Conservation (phyloP, 2,113 vertebrate genomes). For the Pleuronectes platessa region DNA sequence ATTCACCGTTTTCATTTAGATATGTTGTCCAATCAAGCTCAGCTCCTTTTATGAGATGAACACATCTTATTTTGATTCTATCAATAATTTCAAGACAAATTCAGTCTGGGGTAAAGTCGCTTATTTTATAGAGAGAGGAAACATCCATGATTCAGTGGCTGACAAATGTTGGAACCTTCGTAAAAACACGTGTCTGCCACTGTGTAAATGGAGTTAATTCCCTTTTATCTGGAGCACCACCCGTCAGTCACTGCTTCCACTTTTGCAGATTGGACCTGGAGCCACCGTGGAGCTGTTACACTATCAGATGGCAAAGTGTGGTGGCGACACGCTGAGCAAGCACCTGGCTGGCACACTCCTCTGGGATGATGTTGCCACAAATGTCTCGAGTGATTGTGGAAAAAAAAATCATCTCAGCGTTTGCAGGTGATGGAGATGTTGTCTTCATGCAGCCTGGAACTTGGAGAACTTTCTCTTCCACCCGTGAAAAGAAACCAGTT, state of each 20-base stretch:
- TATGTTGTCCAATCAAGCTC: too few relatives aligned
- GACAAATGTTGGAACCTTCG: not conserved
- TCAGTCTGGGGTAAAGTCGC: not conserved
- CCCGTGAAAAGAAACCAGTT: not conserved
- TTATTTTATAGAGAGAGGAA: not conserved
- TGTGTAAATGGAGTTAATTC: not conserved
- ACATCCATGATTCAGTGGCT: not conserved
- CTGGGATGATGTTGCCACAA: slow-evolving; percentile 5
- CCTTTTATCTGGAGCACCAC: not conserved
- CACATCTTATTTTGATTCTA: too few relatives aligned
- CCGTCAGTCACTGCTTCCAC: slow-evolving; percentile 22
- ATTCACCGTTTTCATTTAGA: too few relatives aligned
- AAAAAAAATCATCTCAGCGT: not conserved
- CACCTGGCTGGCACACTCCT: slow-evolving; percentile 25
- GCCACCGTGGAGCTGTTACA: slow-evolving; percentile 20
- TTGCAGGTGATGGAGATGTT: not conserved
- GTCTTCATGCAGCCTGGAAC: not conserved
- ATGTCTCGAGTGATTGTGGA: not conserved
- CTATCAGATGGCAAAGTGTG: slow-evolving; percentile 48
- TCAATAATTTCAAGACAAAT: too few relatives aligned
- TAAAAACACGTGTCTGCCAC: not conserved
- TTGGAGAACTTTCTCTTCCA: not conserved
- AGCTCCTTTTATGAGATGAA: too few relatives aligned
- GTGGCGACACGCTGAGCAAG: slow-evolving; percentile 16
- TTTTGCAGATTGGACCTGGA: slow-evolving; percentile 6